These are phyloP conservation scores for Falco novaeseelandiae DNA, from an alignment of 2,797 vertebrate species.

Conservation along the genomic window DNA sequence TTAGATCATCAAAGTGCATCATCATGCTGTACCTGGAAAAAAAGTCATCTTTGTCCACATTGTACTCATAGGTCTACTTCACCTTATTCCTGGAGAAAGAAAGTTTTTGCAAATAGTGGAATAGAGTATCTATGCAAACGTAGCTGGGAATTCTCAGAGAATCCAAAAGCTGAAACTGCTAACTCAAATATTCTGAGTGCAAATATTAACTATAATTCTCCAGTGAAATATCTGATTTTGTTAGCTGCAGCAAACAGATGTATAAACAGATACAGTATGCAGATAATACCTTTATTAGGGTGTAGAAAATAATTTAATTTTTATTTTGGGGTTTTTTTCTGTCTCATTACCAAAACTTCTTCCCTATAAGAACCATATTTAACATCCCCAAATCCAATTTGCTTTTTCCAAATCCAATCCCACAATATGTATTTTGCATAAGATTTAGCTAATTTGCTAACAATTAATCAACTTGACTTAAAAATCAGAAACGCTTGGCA, in stretches of 20 bases:
- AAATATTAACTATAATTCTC: slow-evolving; percentile 19
- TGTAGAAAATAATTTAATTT: background rate
- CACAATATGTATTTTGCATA: background rate
- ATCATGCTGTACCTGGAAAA: background rate
- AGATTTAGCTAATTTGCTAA: slow-evolving; percentile 3
- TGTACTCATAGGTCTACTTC: background rate
- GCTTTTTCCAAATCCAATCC: background rate
- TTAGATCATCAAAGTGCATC: background rate
- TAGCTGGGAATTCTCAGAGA: background rate
- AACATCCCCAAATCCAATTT: background rate
- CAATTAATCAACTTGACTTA: background rate
- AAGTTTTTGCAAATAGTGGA: background rate
- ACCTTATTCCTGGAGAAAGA: background rate
- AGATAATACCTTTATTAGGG: background rate
- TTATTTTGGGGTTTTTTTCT: background rate
- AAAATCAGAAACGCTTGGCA: background rate
- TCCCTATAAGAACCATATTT: background rate
- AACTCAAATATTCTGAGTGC: slow-evolving; percentile 19
- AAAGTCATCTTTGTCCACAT: background rate
- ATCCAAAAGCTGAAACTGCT: background rate
- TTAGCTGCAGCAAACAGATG: background rate
- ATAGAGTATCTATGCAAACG: background rate
- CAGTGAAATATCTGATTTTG: background rate
- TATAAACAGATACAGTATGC: background rate
- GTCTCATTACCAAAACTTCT: background rate